Conservation (phyloP, 2,888 invertebrate species). For the Eulithis testata region DNA sequence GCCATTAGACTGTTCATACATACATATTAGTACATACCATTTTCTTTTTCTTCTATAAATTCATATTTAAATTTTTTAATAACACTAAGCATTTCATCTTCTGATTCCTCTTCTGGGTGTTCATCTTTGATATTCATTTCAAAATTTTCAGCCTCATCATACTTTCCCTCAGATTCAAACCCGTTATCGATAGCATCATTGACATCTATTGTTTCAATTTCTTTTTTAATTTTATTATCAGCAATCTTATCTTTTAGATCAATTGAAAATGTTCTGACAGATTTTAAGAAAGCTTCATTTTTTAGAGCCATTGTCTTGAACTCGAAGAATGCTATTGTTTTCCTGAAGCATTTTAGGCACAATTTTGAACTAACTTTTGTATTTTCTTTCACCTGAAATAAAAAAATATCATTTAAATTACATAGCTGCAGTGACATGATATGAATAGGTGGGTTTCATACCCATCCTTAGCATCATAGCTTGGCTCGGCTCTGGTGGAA, state of each 20-base stretch:
- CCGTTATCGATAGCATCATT: slow-evolving; percentile 24
- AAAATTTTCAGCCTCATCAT: slow-evolving; percentile 13
- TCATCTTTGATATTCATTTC: slow-evolving; percentile 22
- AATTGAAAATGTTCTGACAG: slow-evolving; percentile 9
- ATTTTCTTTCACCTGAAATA: slow-evolving; percentile 55
- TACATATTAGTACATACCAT: slow-evolving; percentile 3
- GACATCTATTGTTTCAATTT: slow-evolving; percentile 11
- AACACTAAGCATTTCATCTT: slow-evolving; percentile 68
- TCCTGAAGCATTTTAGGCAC: slow-evolving; percentile 66
- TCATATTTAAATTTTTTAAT: slow-evolving; percentile 61
- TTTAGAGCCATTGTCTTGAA: slow-evolving; percentile 66
- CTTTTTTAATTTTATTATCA: slow-evolving; percentile 10
- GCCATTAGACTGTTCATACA: too few species aligned
- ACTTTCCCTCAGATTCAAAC: slow-evolving; percentile 15
- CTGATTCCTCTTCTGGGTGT: slow-evolving; percentile 39
- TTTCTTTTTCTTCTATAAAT: slow-evolving; percentile 48
- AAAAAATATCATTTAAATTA: neutral
- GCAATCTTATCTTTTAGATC: slow-evolving; percentile 10
- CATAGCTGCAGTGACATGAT: neutral
- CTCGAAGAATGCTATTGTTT: slow-evolving; percentile 61
- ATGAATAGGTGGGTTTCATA: neutral
- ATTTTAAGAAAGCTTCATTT: slow-evolving; percentile 59
- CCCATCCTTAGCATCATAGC: too few species aligned
- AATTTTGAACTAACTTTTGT: slow-evolving; percentile 59
- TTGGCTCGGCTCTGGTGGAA: too few species aligned